Evolutionary conservation across 2,113 vertebrate species (phyloP).

Genomic region (Recurvirostra avosetta): DNA sequence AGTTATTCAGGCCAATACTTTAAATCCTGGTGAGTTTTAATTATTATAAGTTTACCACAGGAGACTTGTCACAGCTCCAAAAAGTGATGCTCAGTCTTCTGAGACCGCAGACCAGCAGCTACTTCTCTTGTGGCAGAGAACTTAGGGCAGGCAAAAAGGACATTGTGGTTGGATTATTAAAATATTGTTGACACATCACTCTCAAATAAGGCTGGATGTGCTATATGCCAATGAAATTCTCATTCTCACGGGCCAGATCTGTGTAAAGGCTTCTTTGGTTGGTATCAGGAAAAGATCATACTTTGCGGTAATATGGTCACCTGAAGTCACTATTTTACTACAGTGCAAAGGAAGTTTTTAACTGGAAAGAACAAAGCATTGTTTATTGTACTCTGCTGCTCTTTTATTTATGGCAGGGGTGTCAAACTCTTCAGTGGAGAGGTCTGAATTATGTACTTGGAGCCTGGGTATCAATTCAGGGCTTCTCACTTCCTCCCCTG

Average conservation of each 20-base stretch:
- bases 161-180: not conserved
- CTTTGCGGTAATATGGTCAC: conserved; percentile 33
- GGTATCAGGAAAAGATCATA: not conserved
- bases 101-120: not conserved
- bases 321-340: conserved; percentile 44
- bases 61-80: not conserved
- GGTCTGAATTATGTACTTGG: conserved; percentile 23
- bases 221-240: not conserved
- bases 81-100: not conserved
- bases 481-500: not conserved
- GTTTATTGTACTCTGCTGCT: not conserved
- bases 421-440: conserved; percentile 34
- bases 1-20: not conserved
- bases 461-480: not conserved
- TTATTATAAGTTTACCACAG: not conserved
- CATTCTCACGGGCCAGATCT: not conserved
- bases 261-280: not conserved
- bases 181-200: not conserved
- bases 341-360: conserved; percentile 58
- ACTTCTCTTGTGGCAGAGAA: not conserved
- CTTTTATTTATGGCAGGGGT: conserved; percentile 38
- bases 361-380: not conserved
- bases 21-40: not conserved
- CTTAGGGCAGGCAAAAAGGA: not conserved
- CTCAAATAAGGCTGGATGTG: not conserved